Conservation (phyloP, 2,113 vertebrate genomes). For the Cacatua alba region DNA sequence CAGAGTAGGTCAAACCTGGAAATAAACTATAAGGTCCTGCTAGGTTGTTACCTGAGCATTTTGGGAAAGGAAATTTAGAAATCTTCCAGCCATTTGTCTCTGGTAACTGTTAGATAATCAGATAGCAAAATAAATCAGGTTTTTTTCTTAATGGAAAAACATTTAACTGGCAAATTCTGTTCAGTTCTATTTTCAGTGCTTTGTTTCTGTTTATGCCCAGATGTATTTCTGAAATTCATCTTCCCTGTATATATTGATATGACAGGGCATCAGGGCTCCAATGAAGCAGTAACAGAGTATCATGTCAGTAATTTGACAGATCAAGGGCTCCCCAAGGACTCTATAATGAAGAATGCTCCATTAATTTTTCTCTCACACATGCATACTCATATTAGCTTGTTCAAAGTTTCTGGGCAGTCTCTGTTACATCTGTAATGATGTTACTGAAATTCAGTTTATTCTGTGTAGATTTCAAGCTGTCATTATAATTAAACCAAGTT, state of each 20-base stretch:
- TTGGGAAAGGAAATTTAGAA: background rate
- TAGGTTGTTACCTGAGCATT: background rate
- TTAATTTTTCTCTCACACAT: background rate
- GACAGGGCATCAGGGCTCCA: background rate
- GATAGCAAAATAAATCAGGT: background rate
- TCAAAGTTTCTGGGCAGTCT: background rate
- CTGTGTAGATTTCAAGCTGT: background rate
- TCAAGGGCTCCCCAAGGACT: conserved; percentile 34
- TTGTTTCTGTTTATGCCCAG: background rate
- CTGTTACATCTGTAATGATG: background rate
- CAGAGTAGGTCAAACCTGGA: background rate
- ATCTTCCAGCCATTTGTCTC: background rate
- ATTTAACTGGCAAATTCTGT: background rate
- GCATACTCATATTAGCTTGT: background rate
- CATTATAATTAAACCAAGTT: background rate
- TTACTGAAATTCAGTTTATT: background rate
- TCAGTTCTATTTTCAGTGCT: background rate
- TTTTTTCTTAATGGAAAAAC: background rate
- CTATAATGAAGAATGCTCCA: background rate
- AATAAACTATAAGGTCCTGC: background rate
- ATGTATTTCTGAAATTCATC: background rate
- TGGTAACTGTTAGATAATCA: background rate
- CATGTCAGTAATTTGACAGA: conserved; percentile 31
- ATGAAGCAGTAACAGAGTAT: background rate
- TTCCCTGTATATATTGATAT: background rate